Evolutionary conservation across 1,140 invertebrate species (phyloP), one percentile per base, ranked within the genome.

Genomic region (Aethina tumida): DNA sequence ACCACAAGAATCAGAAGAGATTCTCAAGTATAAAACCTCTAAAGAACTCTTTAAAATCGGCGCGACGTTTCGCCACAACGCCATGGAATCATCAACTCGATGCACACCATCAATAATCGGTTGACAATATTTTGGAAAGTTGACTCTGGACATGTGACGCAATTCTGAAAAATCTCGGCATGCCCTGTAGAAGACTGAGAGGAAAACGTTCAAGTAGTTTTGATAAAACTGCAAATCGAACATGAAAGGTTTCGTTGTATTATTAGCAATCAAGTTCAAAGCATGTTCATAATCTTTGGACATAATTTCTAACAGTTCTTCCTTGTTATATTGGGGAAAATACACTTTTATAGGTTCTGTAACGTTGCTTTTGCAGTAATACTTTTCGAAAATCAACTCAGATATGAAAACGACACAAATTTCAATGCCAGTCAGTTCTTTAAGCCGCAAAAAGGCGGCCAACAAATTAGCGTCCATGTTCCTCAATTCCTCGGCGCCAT

Each of bases 91-190:
- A 6, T 64, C 64, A n/a, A 65, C 55, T 19, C 68, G 58, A 2
- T 72, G 68, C 43, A 65, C 59, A 18, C 72, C 70, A 16, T 56
- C 64, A 25, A 77, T 58, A 6, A 90, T 71, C 0, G 86, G 86
- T 53, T 86, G 74, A 52, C 81, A 69, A 52, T 86, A 90, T 54
- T 77, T 79, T 0, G 62, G 39, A 55, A 86, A 88, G 56, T 80
- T 80, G 13, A 77, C 63, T 34, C 67, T 60, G 1, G 76, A 72
- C 63, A 82, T 81, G 52, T 79, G 77, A 59, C 73, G 77, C 16
- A 92, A 64, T 61, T 92, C 88, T 5, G 74, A 76, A 5, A 90
- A 59, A 70, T 91, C 84, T 25, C 84, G 65, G 60, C 86, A 90
- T 16, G 77, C 79, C 50, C 78, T 68, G 48, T 80, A 81, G 60